Evolutionary conservation across 2,113 vertebrate genomes (phyloP).

Genomic region (Orcinus orca): DNA sequence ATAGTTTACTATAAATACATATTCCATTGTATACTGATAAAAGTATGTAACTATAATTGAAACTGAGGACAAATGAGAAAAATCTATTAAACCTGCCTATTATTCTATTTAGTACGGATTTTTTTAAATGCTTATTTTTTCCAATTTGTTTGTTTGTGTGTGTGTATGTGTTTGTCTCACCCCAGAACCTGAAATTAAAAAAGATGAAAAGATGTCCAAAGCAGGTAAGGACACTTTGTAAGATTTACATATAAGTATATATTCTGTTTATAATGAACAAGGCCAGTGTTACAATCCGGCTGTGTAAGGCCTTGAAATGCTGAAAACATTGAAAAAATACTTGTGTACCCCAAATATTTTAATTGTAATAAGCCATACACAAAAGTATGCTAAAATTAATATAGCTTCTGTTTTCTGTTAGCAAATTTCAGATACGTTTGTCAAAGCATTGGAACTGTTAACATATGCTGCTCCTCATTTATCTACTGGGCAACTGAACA

Average conservation of each 20-base stretch:
- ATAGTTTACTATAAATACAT: not conserved
- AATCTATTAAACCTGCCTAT: not conserved
- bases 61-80: not conserved
- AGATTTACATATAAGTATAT: not conserved
- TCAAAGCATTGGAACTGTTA: not conserved
- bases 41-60: not conserved
- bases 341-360: not conserved
- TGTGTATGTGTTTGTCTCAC: not conserved
- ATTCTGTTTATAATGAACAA: not conserved
- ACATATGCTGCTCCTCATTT: not conserved
- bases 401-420: not conserved
- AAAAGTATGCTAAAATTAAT: not conserved
- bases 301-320: not conserved
- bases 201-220: conserved; percentile 49
- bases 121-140: not conserved
- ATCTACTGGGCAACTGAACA: not conserved
- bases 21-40: not conserved
- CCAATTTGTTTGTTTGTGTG: not conserved
- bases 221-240: not conserved
- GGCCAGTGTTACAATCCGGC: not conserved
- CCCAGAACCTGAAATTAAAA: conserved; percentile 61
- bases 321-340: not conserved
- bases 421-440: not conserved
- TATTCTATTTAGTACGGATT: not conserved
- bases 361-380: not conserved